Evolutionary conservation across 2,113 vertebrate genomes (phyloP).

Genomic region (Lethenteron camtschaticum): DNA sequence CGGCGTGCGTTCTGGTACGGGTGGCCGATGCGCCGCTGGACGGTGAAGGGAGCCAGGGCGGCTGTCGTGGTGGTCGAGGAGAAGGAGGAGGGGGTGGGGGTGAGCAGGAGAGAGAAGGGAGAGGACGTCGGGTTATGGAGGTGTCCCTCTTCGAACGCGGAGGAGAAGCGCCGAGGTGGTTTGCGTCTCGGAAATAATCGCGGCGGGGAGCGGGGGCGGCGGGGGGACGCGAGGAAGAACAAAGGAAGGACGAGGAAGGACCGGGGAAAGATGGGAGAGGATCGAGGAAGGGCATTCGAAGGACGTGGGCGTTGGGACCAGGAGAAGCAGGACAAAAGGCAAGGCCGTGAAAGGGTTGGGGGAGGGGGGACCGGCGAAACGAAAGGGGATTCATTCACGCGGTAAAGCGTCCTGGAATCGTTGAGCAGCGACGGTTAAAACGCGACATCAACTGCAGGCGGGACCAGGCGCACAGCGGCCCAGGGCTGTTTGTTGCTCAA

Average conservation of each 20-base stretch:
- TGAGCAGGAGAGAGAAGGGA: not conserved
- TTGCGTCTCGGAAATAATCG: conserved; percentile 55
- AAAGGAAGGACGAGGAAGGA: not conserved
- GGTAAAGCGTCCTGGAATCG: too few relatives aligned
- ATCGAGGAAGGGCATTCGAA: not conserved
- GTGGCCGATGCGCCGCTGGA: conserved; percentile 69
- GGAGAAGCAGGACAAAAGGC: too few relatives aligned
- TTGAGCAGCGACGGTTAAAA: too few relatives aligned
- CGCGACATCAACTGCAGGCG: too few relatives aligned
- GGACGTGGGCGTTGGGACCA: not conserved
- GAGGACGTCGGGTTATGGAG: too few relatives aligned
- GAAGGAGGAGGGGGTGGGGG: not conserved
- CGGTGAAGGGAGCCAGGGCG: conserved; percentile 59
- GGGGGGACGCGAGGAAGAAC: not conserved
- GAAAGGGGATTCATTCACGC: too few relatives aligned
- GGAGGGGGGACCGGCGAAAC: too few relatives aligned
- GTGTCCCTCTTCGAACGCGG: too few relatives aligned
- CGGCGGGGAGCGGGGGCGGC: conserved; percentile 68
- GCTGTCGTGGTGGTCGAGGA: conserved; percentile 24
- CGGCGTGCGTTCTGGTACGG: conserved; percentile 92
- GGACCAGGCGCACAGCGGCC: too few relatives aligned
- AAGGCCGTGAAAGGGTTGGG: too few relatives aligned
- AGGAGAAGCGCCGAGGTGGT: conserved; percentile 26
- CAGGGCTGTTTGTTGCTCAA: too few relatives aligned
- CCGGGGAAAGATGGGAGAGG: not conserved